These are phyloP conservation scores for Oxyruncus cristatus DNA, from an alignment of 2,113 vertebrate species.

Conservation along the genomic window DNA sequence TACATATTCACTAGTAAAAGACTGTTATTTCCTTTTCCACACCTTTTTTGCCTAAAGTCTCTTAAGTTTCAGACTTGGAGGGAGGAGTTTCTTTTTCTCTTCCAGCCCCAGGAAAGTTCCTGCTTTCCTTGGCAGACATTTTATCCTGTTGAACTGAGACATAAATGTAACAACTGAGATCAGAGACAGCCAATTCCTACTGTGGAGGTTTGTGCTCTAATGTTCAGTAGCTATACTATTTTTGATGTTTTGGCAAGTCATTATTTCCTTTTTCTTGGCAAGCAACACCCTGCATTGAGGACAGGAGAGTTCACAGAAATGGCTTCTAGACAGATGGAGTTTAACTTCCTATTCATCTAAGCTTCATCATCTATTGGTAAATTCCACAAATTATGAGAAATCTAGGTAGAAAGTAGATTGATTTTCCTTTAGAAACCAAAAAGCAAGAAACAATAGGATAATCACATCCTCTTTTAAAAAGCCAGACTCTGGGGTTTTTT, in stretches of 20 bases:
- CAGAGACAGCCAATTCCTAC: neutral
- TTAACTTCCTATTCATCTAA: neutral
- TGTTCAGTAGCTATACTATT: neutral
- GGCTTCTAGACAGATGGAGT: neutral
- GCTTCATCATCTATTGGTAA: neutral
- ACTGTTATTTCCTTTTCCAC: no score
- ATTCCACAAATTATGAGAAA: neutral
- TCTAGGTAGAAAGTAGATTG: neutral
- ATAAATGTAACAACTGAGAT: neutral
- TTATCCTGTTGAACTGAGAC: no score
- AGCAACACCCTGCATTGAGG: neutral
- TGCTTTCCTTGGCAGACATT: no score
- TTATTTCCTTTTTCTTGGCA: neutral
- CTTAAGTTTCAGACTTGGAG: no score
- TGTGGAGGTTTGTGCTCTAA: neutral
- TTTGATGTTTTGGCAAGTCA: neutral
- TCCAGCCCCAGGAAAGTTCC: no score
- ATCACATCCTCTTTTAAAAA: neutral
- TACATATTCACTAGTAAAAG: no score
- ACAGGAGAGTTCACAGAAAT: neutral
- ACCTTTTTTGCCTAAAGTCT: no score
- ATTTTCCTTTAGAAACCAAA: neutral
- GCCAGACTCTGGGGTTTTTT: neutral
- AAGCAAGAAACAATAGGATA: neutral
- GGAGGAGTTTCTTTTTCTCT: no score